Percentiles rank a stretch among this genome's conserved stretches.
phyloP scores from a whole-genome alignment of 2,888 invertebrate species.

The Eupithecia pulchellata region DNA sequence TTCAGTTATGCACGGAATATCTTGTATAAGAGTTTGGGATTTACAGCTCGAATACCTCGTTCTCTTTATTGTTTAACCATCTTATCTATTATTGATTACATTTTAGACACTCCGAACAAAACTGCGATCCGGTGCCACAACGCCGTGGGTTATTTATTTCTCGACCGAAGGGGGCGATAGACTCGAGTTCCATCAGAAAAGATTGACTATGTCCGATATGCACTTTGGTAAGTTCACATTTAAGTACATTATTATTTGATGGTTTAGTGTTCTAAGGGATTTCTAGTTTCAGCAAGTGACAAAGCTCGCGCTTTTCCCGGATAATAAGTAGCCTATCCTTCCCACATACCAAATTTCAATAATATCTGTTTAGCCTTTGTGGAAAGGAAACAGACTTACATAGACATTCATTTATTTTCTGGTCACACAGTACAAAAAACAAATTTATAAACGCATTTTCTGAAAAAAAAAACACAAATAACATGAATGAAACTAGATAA shows the following conservation, averaged over 20 bases:
- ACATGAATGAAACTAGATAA: too few relatives aligned
- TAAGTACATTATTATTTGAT: neutral
- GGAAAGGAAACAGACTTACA: too few relatives aligned
- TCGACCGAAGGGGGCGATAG: slow-evolving; percentile 57
- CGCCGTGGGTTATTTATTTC: slow-evolving; percentile 71
- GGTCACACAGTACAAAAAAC: too few relatives aligned
- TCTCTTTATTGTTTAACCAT: neutral
- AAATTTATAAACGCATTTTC: too few relatives aligned
- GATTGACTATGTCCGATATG: slow-evolving; percentile 79
- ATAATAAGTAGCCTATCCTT: neutral
- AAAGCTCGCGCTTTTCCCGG: neutral
- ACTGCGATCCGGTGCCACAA: slow-evolving; percentile 59
- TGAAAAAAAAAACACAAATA: too few relatives aligned
- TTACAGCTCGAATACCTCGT: neutral
- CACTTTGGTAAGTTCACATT: slow-evolving; percentile 78
- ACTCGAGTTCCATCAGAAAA: slow-evolving; percentile 78
- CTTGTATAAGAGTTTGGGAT: neutral
- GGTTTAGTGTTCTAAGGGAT: too few relatives aligned
- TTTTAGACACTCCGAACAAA: slow-evolving; percentile 66
- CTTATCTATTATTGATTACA: neutral
- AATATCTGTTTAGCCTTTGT: too few relatives aligned
- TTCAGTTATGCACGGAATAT: neutral
- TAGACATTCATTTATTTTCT: too few relatives aligned
- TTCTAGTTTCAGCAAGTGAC: neutral
- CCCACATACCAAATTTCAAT: too few relatives aligned